phyloP scores from a whole-genome alignment of 2,113 vertebrate species.

The Potamarius usumacintae region DNA sequence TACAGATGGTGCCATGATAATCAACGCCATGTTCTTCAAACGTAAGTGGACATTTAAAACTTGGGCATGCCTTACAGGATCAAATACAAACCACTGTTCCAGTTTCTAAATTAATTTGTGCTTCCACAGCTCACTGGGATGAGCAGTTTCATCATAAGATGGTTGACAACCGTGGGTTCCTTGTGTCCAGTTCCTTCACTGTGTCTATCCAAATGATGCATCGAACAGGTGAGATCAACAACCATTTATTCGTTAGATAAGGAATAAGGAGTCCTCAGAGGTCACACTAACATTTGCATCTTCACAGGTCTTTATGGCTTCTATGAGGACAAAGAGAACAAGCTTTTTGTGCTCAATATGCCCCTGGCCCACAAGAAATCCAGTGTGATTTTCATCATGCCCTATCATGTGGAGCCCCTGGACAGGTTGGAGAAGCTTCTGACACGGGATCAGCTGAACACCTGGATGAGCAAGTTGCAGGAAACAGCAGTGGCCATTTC shows the following conservation, averaged over 20 bases:
- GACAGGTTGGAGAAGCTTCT: slow-evolving; percentile 90
- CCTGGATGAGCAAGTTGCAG: slow-evolving; percentile 86
- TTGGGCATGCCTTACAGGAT: neutral
- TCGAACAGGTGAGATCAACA: slow-evolving; percentile 81
- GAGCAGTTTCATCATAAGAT: slow-evolving; percentile 94
- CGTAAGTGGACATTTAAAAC: slow-evolving; percentile 77
- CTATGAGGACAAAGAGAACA: slow-evolving; percentile 82
- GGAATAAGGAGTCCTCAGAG: neutral
- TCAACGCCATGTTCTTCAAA: slow-evolving; percentile 98
- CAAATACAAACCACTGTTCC: neutral
- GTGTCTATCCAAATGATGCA: slow-evolving; percentile 93
- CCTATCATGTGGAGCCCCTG: slow-evolving; percentile 87
- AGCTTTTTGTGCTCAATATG: slow-evolving; percentile 85
- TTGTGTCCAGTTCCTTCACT: slow-evolving; percentile 87
- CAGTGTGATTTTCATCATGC: slow-evolving; percentile 93
- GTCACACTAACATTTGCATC: neutral
- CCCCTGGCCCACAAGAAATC: slow-evolving; percentile 91
- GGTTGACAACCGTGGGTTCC: slow-evolving; percentile 93
- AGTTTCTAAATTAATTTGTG: neutral
- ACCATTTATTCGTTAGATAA: neutral
- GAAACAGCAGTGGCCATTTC: slow-evolving; percentile 89
- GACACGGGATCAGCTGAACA: slow-evolving; percentile 86
- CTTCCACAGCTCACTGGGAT: slow-evolving; percentile 88
- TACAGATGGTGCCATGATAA: slow-evolving; percentile 89
- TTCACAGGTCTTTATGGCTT: slow-evolving; percentile 87